Conservation (phyloP, 2,888 invertebrate species). For the Dolomedes plantarius region DNA sequence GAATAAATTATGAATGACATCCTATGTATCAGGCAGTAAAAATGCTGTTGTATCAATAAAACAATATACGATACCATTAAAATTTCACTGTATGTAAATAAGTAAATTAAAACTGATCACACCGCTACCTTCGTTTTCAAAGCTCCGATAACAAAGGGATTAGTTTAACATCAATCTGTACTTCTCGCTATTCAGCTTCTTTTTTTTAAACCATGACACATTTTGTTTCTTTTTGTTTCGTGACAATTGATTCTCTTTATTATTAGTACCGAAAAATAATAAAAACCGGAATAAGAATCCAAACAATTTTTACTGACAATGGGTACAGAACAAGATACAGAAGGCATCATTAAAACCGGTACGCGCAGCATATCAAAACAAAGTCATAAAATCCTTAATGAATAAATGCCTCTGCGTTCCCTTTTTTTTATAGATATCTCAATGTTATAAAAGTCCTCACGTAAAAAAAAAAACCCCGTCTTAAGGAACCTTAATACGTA, state of each 20-base stretch:
- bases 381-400: constrained; percentile 8
- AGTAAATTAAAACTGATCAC: neutral
- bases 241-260: constrained; percentile 1
- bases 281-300: neutral
- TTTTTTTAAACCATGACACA: neutral
- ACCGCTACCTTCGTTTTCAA: neutral
- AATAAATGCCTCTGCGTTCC: neutral
- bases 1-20: no score
- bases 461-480: neutral
- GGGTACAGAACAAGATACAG: neutral
- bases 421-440: constrained; percentile 10
- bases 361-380: neutral
- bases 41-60: neutral
- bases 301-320: no score
- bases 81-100: constrained; percentile 3
- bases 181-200: neutral
- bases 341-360: neutral
- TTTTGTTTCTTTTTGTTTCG: neutral
- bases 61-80: neutral
- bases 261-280: neutral
- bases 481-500: neutral
- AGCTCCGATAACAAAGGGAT: constrained; percentile 5
- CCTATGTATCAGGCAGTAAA: neutral
- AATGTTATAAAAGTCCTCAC: neutral
- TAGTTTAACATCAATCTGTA: neutral